Conservation (phyloP, 2,797 vertebrate genomes). For the Champsocephalus esox region DNA sequence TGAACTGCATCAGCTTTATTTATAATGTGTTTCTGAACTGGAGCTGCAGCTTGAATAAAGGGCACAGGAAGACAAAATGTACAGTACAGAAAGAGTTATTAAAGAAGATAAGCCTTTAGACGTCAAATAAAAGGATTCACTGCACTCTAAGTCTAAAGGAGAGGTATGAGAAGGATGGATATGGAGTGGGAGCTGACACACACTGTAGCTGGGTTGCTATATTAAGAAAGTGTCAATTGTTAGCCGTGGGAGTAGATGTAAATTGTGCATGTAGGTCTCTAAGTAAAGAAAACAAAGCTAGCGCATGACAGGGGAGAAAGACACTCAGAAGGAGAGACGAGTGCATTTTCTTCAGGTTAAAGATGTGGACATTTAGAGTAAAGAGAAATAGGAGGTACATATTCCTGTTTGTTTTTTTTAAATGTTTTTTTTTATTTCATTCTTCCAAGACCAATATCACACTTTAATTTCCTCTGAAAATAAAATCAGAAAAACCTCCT, state of each 20-base stretch:
- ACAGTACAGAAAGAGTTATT: conserved; percentile 23
- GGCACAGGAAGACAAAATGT: background rate
- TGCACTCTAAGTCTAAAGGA: conserved; percentile 22
- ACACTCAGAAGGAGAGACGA: conserved; percentile 2
- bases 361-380: conserved; percentile 38
- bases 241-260: conserved; percentile 14
- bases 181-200: conserved; percentile 32
- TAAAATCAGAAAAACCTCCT: conserved; percentile 43
- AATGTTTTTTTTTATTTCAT: background rate
- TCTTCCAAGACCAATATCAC: conserved; percentile 44
- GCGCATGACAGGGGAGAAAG: conserved; percentile 21
- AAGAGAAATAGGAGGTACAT: conserved; percentile 7
- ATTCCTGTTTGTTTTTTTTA: background rate
- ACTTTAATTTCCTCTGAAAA: conserved; percentile 65
- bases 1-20: background rate
- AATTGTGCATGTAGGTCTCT: conserved; percentile 40
- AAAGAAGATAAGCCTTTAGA: conserved; percentile 39
- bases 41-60: conserved; percentile 21
- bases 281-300: conserved; percentile 18
- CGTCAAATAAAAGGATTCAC: conserved; percentile 39
- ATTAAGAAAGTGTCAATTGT: conserved; percentile 53
- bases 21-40: background rate
- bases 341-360: conserved; percentile 35
- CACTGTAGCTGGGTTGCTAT: conserved; percentile 32
- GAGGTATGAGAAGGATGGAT: conserved; percentile 36